Evolutionary conservation across 2,797 vertebrate species (phyloP), one percentile per base, ranked within the genome.

Genomic region (Eupleurogrammus muticus): DNA sequence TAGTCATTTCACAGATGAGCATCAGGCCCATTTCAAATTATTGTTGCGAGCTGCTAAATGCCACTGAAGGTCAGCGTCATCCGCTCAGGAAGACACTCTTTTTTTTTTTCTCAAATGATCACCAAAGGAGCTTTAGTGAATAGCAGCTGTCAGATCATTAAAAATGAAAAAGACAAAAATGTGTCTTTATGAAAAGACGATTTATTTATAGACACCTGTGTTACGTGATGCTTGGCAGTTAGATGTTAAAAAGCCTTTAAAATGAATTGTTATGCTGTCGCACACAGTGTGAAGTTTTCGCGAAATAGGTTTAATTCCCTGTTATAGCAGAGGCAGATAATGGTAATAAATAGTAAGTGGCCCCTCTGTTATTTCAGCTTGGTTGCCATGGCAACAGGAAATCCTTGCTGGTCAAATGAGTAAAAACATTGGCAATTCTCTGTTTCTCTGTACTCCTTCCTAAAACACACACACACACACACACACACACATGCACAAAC

Each of bases 51-150:
- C 14, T 23, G 49, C 23, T 54, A 47, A 75, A 73, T 78, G 53
- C 55, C 35, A 20, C 19, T 68, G 61, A 80, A 73, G 74, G 69
- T 79, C 50, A 77, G 12, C 11, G 40, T 32, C 32, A 51, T 17
- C 19, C 32, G 9, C 5, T 4, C 40, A 44, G 21, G 38, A 53
- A 55, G 16, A 61, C 16, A 44, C n/a, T 6, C 4, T 38, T 70
- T 58, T 21, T 32, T 38, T 70, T 58, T 21, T 32, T 62, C 35
- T 77, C 21, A 24, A 32, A 52, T 28, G 16, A 32, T 56, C 58
- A 24, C 28, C 20, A 36, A 36, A 59, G 51, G 10, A 58, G 11
- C 17, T 9, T 6, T 14, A 55, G 58, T 47, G 36, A 60, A 16
- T 35, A 32, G 40, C 11, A 44, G 54, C 46, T 57, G 49, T 32